Conservation (phyloP, 2,797 vertebrate genomes). For the Enteromius viviparus region DNA sequence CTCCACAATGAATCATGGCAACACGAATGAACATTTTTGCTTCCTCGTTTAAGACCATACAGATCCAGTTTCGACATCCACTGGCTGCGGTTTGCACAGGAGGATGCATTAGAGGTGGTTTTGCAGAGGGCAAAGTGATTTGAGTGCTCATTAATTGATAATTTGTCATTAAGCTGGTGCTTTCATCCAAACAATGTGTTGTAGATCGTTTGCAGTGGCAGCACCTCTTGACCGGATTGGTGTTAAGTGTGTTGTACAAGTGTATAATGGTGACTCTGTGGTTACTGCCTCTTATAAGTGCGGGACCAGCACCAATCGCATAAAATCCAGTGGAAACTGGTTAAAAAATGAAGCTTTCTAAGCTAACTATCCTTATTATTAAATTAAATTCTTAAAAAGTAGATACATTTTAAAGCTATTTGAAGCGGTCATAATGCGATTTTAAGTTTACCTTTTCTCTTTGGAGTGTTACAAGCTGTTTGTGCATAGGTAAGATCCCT, state of each 20-base stretch:
- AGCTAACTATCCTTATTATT: not conserved
- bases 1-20: slow-evolving; percentile 61
- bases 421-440: not conserved
- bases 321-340: not conserved
- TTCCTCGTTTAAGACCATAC: slow-evolving; percentile 48
- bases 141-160: slow-evolving; percentile 37
- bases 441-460: too few relatives aligned
- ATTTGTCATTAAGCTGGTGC: slow-evolving; percentile 21
- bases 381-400: not conserved
- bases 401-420: not conserved
- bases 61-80: slow-evolving; percentile 2
- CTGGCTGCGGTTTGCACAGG: not conserved
- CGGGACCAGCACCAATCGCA: not conserved
- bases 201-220: slow-evolving; percentile 26
- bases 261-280: not conserved
- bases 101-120: not conserved
- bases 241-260: slow-evolving; percentile 30
- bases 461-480: too few relatives aligned
- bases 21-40: slow-evolving; percentile 54
- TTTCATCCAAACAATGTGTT: slow-evolving; percentile 14
- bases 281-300: not conserved
- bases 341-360: not conserved
- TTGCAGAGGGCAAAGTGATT: slow-evolving; percentile 24
- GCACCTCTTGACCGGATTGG: slow-evolving; percentile 42
- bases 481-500: too few relatives aligned